Base-by-base conservation (phyloP, 2,888 invertebrate genomes). In the Lycophotia porphyrea region DNA sequence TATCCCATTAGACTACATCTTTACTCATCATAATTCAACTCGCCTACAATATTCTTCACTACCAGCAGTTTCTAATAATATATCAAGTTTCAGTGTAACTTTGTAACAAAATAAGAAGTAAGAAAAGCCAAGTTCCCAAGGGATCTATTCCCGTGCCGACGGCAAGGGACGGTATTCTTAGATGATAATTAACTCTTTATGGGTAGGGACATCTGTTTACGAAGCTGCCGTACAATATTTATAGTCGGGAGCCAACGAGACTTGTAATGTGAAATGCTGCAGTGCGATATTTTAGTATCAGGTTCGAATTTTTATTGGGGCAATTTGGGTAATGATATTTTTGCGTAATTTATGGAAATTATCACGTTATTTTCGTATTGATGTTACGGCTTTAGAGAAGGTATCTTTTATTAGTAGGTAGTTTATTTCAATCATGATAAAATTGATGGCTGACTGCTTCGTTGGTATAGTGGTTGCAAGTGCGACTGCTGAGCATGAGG, bases 111-210 rank as follows among this genome's bases (percentile, higher is more conserved):
- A 83, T 78, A 92, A 94, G 95, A 94, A 92, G 90, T 87, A 89
- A 91, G 78, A 87, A 86, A 76, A 83, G 85, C 84, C 71, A 73
- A 84, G 91, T 95, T 95, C 95, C 94, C 96, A 88, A 92, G 95
- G 93, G 95, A 93, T 91, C 92, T 93, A 94, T 94, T 93, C 92
- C 88, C 83, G 90, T 84, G 86, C 87, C 86, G 83, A 52, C 87
- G 86, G 81, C 88, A 86, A 85, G 91, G 90, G 90, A 87, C 85
- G 90, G 89, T 95, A 95, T 95, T 96, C 94, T 95, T 94, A 93
- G 93, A 93, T 94, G 92, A 94, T 95, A 96, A 96, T 96, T 96
- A 96, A 95, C 95, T 95, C 96, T 95, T 95, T 95, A 95, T 93
- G 92, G 91, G 90, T 81, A 90, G 92, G 88, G 94, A 95, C 96